A percentile compares a stretch with the other conserved stretches of the same genome.
These are phyloP conservation scores for Alca torda DNA, from an alignment of 2,797 vertebrate genomes.

Conservation along the genomic window DNA sequence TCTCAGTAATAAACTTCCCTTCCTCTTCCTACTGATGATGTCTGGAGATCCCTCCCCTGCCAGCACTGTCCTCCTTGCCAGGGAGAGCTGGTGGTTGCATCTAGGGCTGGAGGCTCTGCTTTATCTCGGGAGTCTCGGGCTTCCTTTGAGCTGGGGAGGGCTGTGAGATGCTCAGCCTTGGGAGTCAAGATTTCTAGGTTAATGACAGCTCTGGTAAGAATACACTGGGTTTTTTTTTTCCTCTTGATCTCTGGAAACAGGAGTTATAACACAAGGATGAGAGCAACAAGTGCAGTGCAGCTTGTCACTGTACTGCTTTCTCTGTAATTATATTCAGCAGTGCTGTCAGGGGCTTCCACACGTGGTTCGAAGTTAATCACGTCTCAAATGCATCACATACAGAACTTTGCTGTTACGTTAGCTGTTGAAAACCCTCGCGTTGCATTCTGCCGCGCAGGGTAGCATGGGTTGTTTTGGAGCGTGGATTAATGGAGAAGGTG, in stretches of 20 bases:
- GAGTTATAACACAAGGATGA: background rate
- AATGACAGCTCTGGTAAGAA: background rate
- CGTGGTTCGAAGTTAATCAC: background rate
- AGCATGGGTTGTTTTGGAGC: accelerated
- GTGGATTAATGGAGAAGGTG: background rate
- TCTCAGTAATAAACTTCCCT: background rate
- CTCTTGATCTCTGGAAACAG: background rate
- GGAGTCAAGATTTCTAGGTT: background rate
- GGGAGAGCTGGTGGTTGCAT: background rate
- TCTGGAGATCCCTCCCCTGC: background rate
- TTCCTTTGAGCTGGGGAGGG: background rate
- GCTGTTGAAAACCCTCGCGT: background rate
- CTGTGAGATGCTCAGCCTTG: background rate
- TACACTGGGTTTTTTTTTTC: background rate
- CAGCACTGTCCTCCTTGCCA: background rate
- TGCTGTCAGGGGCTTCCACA: background rate
- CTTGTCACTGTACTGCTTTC: background rate
- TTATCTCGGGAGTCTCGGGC: background rate
- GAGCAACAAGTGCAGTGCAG: background rate
- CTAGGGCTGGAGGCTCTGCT: background rate
- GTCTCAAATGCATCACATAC: background rate
- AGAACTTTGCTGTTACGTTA: accelerated
- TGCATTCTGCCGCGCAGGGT: accelerated
- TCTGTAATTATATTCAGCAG: background rate
- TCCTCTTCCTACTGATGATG: accelerated